Conservation (phyloP, 2,797 vertebrate genomes). For the Adrianichthys oophorus region DNA sequence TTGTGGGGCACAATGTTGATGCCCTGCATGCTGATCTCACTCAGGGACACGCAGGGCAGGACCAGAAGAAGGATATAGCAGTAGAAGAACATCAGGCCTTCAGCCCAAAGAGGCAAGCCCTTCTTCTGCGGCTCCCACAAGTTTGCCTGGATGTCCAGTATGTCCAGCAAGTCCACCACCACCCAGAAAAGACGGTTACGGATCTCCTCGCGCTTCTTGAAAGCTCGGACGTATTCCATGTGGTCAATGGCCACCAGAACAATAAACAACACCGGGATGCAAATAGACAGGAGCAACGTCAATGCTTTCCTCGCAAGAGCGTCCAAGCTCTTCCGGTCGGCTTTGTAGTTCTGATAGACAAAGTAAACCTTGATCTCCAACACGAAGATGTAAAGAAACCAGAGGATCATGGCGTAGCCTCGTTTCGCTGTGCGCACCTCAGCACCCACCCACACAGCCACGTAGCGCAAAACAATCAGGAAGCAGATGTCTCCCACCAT, state of each 20-base stretch:
- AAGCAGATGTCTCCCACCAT: slow-evolving; percentile 88
- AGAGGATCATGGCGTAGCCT: slow-evolving; percentile 87
- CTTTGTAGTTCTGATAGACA: slow-evolving; percentile 89
- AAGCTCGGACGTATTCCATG: slow-evolving; percentile 88
- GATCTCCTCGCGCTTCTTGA: slow-evolving; percentile 87
- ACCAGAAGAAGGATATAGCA: slow-evolving; percentile 85
- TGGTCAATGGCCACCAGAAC: slow-evolving; percentile 82
- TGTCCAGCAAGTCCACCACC: slow-evolving; percentile 87
- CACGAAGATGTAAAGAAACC: slow-evolving; percentile 86
- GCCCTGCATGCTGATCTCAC: slow-evolving; percentile 88
- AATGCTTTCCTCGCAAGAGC: slow-evolving; percentile 81
- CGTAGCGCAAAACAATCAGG: slow-evolving; percentile 84
- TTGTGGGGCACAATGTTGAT: slow-evolving; percentile 83
- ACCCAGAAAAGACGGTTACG: slow-evolving; percentile 88
- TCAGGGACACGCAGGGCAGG: slow-evolving; percentile 81
- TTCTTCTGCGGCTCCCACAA: slow-evolving; percentile 87
- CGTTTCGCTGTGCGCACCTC: slow-evolving; percentile 87
- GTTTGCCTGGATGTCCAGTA: slow-evolving; percentile 89
- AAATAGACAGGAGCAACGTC: slow-evolving; percentile 79
- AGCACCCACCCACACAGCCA: slow-evolving; percentile 88
- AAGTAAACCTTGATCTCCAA: slow-evolving; percentile 89
- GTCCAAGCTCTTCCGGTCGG: slow-evolving; percentile 83
- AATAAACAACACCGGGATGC: slow-evolving; percentile 80
- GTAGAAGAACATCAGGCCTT: slow-evolving; percentile 87
- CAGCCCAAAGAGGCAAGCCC: slow-evolving; percentile 80